Conservation (phyloP, 1,140 invertebrate genomes). For the Ephestia elutella region DNA sequence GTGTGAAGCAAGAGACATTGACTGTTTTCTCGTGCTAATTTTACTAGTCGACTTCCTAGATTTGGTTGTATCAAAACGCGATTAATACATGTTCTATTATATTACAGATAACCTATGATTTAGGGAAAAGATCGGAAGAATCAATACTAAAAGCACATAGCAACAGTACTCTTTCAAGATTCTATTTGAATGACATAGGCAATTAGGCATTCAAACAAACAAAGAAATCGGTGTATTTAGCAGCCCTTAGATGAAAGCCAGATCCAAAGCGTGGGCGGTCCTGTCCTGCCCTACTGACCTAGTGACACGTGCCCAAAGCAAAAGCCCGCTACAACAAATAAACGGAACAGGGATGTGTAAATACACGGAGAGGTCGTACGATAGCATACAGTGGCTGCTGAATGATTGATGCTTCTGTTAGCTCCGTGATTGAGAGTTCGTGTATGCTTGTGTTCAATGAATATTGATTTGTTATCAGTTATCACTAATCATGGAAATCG, state of each 20-base stretch:
- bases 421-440: neutral
- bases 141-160: no score
- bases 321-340: conserved; percentile 43
- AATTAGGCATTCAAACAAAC: no score
- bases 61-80: no score
- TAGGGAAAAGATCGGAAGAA: no score
- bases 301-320: conserved; percentile 43
- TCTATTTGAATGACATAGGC: neutral
- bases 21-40: neutral
- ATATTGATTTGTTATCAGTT: conserved; percentile 2
- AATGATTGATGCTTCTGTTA: conserved; percentile 27
- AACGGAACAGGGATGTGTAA: conserved; percentile 32
- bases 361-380: conserved; percentile 24
- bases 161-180: no score
- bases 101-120: no score
- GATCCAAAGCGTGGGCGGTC: conserved; percentile 33
- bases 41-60: no score
- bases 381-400: conserved; percentile 18
- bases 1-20: neutral
- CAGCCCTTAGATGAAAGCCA: conserved; percentile 34
- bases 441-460: neutral
- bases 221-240: neutral
- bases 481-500: neutral
- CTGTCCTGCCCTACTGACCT: conserved; percentile 54
- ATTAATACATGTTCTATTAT: no score